Evolutionary conservation across 2,113 vertebrate species (phyloP).

Genomic region (Equus quagga): DNA sequence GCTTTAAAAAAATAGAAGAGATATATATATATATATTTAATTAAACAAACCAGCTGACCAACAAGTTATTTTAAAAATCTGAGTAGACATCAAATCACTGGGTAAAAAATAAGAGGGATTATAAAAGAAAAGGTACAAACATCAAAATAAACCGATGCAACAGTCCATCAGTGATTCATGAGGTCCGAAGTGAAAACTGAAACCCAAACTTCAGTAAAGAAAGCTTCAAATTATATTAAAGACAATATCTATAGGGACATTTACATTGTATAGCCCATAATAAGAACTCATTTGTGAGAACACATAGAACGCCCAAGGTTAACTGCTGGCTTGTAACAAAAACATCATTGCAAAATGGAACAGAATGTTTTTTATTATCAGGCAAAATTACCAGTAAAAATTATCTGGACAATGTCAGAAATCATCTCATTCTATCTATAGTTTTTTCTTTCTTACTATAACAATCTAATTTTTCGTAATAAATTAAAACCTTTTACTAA

Average conservation of each 20-base stretch:
- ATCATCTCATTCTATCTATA: neutral
- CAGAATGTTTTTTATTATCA: neutral
- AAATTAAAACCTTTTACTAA: conserved; percentile 4
- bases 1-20: neutral
- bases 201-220: neutral
- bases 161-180: neutral
- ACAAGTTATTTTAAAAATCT: conserved; percentile 42
- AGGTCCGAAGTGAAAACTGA: neutral
- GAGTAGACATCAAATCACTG: conserved; percentile 31
- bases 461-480: conserved; percentile 13
- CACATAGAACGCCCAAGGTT: neutral
- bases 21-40: conserved; percentile 15
- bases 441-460: neutral
- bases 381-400: conserved; percentile 53
- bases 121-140: conserved; percentile 21
- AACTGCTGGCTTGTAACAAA: conserved; percentile 14
- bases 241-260: neutral
- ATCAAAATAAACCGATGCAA: conserved; percentile 52
- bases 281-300: conserved; percentile 16
- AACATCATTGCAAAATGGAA: neutral
- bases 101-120: conserved; percentile 44
- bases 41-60: conserved; percentile 43
- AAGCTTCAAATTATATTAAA: conserved; percentile 28
- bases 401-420: neutral
- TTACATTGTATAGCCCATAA: neutral